phyloP scores from a whole-genome alignment of 2,888 invertebrate species.

The Plebejus anna region DNA sequence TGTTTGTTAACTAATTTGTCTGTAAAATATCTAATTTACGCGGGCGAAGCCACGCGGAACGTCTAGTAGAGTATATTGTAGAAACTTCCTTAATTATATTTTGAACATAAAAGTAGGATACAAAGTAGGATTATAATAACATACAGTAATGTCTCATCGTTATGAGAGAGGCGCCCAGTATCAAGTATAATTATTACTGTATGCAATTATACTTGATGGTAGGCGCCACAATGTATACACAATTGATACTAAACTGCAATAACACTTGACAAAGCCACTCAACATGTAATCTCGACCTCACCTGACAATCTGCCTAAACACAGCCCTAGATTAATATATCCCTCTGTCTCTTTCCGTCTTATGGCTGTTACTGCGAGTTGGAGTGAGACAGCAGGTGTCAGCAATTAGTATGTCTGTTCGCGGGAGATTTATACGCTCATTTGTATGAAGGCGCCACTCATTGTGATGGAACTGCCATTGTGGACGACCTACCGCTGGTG shows the following conservation, averaged over 20 bases:
- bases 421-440: conserved; percentile 71
- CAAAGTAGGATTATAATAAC: no score
- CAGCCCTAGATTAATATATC: conserved; percentile 34
- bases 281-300: conserved; percentile 18
- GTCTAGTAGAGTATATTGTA: background rate
- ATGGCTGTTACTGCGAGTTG: conserved; percentile 14
- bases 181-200: background rate
- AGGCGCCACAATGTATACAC: conserved; percentile 10
- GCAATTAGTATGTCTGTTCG: conserved; percentile 57
- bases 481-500: conserved; percentile 59
- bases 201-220: background rate
- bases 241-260: conserved; percentile 14
- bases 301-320: conserved; percentile 17
- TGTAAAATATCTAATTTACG: no score
- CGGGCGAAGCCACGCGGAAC: no score
- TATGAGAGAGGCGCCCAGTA: background rate
- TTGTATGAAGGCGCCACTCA: conserved; percentile 77
- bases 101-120: no score
- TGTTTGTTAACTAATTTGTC: no score
- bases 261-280: conserved; percentile 18
- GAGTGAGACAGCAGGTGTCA: conserved; percentile 35
- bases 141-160: background rate
- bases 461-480: conserved; percentile 70
- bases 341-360: conserved; percentile 30
- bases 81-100: no score